Conservation (phyloP, 1,140 invertebrate genomes). For the Amphibalanus amphitrite region DNA sequence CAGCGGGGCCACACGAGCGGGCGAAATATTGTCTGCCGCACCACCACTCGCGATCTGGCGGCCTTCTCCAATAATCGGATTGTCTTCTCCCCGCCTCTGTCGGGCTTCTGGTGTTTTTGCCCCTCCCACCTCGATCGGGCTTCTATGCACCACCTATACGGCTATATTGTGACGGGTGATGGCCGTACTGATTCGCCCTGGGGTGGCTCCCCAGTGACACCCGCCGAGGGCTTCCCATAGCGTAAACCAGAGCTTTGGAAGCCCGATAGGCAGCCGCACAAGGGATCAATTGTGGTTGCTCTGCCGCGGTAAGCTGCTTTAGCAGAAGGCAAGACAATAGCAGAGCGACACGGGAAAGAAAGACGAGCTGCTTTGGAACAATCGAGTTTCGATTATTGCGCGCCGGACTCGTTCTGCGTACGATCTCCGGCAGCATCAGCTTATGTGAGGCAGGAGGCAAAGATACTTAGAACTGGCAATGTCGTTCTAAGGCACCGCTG, state of each 20-base stretch:
- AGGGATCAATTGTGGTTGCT: not conserved
- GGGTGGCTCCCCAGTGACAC: not conserved
- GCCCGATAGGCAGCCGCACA: not conserved
- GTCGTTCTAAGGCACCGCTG: too few relatives aligned
- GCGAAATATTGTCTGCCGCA: too few relatives aligned
- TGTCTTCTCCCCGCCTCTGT: not conserved
- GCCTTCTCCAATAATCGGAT: not conserved
- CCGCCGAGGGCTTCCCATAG: not conserved
- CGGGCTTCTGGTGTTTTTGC: not conserved
- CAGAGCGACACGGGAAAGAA: not conserved
- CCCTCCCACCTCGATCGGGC: too few relatives aligned
- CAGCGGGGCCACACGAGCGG: too few relatives aligned
- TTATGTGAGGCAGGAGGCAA: too few relatives aligned
- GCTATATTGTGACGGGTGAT: not conserved
- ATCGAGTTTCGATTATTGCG: not conserved
- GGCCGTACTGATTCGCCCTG: not conserved
- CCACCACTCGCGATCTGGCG: not conserved
- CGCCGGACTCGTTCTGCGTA: too few relatives aligned
- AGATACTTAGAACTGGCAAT: too few relatives aligned
- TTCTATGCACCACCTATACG: not conserved
- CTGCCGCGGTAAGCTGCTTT: not conserved
- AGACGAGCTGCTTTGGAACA: not conserved
- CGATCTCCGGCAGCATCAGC: too few relatives aligned
- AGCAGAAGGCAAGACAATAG: not conserved
- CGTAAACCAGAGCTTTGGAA: not conserved